Percentiles rank a stretch among this genome's conserved stretches.
Conservation (phyloP, 2,113 vertebrate species). For the Neoarius graeffei region DNA sequence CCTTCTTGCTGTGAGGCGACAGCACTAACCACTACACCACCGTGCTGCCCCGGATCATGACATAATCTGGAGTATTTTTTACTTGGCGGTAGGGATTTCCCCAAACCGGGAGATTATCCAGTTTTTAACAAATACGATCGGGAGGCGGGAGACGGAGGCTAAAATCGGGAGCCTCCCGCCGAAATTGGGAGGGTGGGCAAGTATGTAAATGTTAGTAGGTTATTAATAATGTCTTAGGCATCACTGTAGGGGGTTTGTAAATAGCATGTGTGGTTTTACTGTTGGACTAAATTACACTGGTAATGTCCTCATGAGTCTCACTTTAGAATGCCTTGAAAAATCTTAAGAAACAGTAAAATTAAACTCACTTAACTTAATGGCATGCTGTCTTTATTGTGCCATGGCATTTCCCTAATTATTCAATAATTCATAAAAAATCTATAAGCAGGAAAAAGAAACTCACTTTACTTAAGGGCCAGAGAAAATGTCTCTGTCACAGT, state of each 20-base stretch:
- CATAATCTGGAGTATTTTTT: too few species aligned
- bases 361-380: background rate
- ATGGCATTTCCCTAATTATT: background rate
- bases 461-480: background rate
- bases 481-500: constrained; percentile 9
- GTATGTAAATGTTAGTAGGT: too few species aligned
- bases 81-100: too few species aligned
- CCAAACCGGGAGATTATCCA: too few species aligned
- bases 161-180: too few species aligned
- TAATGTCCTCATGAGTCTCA: background rate
- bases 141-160: too few species aligned
- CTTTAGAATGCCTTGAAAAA: background rate
- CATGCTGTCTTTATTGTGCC: background rate
- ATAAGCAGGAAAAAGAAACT: background rate
- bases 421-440: background rate
- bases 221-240: background rate
- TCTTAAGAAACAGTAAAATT: background rate
- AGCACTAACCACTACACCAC: too few species aligned
- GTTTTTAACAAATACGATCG: too few species aligned
- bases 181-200: too few species aligned
- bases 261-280: background rate
- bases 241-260: background rate
- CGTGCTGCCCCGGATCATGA: too few species aligned
- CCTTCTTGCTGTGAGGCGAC: too few species aligned
- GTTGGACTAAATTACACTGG: background rate